Conservation (phyloP, 2,797 vertebrate genomes). For the Pipistrellus pipistrellus region DNA sequence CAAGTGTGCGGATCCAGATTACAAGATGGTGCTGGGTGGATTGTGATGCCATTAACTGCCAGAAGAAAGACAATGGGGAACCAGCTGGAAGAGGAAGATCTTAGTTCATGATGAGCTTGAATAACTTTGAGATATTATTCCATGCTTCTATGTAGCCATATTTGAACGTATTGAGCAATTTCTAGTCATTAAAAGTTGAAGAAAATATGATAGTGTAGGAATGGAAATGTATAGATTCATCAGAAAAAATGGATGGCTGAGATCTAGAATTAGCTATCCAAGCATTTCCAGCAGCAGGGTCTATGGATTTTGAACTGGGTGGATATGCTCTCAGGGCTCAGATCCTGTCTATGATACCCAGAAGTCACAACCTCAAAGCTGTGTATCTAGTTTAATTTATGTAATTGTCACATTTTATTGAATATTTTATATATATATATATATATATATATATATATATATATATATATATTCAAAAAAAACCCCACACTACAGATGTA, state of each 20-base stretch:
- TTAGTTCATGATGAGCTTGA: no score
- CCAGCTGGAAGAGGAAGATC: background rate
- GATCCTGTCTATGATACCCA: accelerated
- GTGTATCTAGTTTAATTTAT: accelerated
- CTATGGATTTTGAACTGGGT: accelerated
- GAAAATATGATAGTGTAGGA: background rate
- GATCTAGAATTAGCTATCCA: background rate
- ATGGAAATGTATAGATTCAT: no score
- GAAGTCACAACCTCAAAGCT: background rate
- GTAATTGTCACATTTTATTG: background rate
- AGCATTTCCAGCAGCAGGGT: accelerated
- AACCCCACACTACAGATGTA: background rate
- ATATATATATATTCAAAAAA: no score
- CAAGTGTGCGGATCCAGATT: background rate
- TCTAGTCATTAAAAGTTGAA: background rate
- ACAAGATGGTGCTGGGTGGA: background rate
- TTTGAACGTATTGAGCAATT: background rate
- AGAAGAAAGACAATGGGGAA: background rate
- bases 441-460: no score
- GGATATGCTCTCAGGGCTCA: background rate
- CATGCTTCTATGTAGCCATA: accelerated
- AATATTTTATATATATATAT: background rate
- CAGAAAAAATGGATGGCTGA: background rate
- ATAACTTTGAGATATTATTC: accelerated
- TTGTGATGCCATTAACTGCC: accelerated